Percentiles rank a stretch among this genome's conserved stretches.
Evolutionary conservation across 2,797 vertebrate species (phyloP).

Genomic region (Pangasius larnaudii): DNA sequence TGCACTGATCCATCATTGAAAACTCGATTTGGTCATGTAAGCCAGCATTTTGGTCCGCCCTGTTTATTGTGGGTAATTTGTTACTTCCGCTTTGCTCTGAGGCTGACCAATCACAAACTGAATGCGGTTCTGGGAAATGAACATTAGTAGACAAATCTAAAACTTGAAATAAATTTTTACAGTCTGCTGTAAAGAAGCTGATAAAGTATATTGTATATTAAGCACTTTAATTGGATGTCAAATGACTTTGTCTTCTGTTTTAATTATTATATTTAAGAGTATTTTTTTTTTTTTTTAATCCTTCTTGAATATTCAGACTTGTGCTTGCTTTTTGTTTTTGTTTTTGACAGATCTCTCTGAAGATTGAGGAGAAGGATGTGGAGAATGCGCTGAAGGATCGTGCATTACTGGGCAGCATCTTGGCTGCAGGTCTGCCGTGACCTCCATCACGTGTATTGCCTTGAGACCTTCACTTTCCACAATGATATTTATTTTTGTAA

Average conservation of each 20-base stretch:
- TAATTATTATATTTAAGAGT: background rate
- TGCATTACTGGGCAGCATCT: slow-evolving; percentile 85
- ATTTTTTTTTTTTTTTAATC: background rate
- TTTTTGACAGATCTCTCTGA: slow-evolving; percentile 83
- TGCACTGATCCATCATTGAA: background rate
- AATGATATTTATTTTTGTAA: background rate
- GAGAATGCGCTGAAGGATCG: slow-evolving; percentile 89
- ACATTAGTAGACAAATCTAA: background rate
- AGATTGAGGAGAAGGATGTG: slow-evolving; percentile 86
- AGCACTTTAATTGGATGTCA: background rate
- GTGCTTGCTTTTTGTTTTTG: background rate
- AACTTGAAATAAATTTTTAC: background rate
- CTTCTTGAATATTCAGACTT: background rate
- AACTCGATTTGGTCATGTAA: background rate
- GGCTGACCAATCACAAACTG: background rate
- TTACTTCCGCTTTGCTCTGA: background rate
- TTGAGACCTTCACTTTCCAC: background rate
- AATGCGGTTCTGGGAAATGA: background rate
- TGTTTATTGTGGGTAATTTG: background rate
- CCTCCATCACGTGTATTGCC: background rate
- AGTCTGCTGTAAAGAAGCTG: too few relatives aligned
- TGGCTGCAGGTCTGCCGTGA: slow-evolving; percentile 79
- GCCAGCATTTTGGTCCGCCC: background rate
- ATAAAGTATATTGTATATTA: background rate
- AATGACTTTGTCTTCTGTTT: background rate